Evolutionary conservation across 2,797 vertebrate genomes (phyloP), one percentile per base, ranked within the genome.

Genomic region (Bradypus variegatus): DNA sequence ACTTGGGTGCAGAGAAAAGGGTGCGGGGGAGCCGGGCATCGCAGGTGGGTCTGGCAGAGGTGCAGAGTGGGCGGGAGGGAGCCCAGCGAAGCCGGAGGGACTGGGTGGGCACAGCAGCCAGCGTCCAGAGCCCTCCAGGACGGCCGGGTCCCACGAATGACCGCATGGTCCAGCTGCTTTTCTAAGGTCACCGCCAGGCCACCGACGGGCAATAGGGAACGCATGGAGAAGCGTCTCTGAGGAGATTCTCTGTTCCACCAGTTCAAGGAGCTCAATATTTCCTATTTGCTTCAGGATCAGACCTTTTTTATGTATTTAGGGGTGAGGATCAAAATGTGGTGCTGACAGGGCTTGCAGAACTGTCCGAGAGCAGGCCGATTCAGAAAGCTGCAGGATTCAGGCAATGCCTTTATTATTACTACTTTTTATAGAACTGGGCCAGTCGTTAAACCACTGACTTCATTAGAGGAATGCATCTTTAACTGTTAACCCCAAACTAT

Each of bases 221-320:
- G 62, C 91, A 87, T 86, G 60, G 90, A 94, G 95, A 95, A 94
- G 91, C 38, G 65, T 94, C 95, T 95, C 93, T 80, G 19, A 79
- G 80, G 90, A 94, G 87, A 80, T 87, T 92, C 95, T 96, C 91
- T 77, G 94, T 91, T 89, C 70, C 90, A 76, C 33, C 82, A 89
- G n/a, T 95, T 96, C 94, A 85, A 87, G 92, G 93, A 95, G 96
- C 96, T 96, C 85, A 60, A 95, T 94, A 94, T 95, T 96, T 95
- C 96, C 96, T 95, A 93, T 96, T 96, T 96, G 94, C 95, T 95
- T 94, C 91, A 89, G 91, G 92, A 80, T 93, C 96, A 91, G 79
- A 93, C 90, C 95, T 94, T 92, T 96, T 96, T 95, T 96, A 93
- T 94, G 96, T 96, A 75, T 93, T 92, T 94, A 89, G 64, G n/a